A percentile compares a stretch with the other conserved stretches of the same genome.
Conservation (phyloP, 2,113 vertebrate species). For the Myotis yumanensis region DNA sequence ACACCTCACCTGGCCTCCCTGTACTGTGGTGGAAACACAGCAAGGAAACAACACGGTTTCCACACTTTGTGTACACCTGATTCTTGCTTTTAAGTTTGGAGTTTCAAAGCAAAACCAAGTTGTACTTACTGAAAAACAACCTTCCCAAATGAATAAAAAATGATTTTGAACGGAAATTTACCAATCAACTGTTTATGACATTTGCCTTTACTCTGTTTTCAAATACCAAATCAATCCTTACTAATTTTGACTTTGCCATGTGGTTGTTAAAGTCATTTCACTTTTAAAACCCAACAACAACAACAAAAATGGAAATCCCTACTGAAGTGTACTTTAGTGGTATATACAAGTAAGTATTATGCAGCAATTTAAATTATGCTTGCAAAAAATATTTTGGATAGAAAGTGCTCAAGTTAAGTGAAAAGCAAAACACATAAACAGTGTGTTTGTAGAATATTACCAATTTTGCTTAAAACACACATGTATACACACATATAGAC, state of each 20-base stretch:
- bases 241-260: background rate
- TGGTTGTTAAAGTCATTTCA: background rate
- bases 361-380: background rate
- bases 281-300: slow-evolving; percentile 10
- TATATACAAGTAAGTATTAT: background rate
- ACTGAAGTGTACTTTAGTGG: background rate
- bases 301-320: background rate
- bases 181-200: background rate
- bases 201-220: slow-evolving; percentile 28
- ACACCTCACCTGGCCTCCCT: background rate
- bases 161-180: background rate
- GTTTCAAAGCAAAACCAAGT: slow-evolving; percentile 17
- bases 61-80: background rate
- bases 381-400: slow-evolving; percentile 17
- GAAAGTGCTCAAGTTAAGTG: background rate
- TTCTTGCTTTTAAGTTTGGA: background rate
- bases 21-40: rapidly evolving
- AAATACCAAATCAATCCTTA: background rate
- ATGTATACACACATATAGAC: background rate
- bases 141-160: background rate
- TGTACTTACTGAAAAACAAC: background rate
- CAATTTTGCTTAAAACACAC: slow-evolving; percentile 19
- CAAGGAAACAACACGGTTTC: background rate
- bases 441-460: background rate
- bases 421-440: background rate